These are phyloP conservation scores for Oriolus oriolus DNA, from an alignment of 2,113 vertebrate species.

Conservation along the genomic window DNA sequence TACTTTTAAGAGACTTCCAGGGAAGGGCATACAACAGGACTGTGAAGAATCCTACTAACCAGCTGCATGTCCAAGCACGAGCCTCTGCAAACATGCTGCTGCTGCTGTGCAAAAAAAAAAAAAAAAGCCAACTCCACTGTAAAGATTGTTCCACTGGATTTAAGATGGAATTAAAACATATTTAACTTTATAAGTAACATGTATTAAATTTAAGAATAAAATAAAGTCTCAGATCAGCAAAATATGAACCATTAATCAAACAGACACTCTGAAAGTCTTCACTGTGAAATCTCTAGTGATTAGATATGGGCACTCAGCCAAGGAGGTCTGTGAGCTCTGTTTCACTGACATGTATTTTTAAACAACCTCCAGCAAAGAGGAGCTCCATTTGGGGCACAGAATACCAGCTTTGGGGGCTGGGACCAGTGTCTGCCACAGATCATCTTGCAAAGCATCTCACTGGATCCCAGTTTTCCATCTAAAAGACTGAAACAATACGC, in stretches of 20 bases:
- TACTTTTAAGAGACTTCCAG: background rate
- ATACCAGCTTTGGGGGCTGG: background rate
- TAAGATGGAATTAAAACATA: conserved; percentile 3
- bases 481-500: background rate
- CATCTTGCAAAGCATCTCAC: background rate
- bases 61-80: background rate
- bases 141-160: background rate
- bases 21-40: background rate
- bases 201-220: conserved; percentile 24
- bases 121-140: background rate
- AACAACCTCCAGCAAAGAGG: background rate
- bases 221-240: background rate
- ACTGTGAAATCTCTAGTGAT: background rate
- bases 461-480: background rate
- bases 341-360: conserved; percentile 46
- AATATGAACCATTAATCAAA: conserved; percentile 25
- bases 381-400: background rate
- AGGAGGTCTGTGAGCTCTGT: background rate
- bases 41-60: background rate
- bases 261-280: background rate
- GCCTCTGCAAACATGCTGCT: background rate
- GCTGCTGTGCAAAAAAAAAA: background rate
- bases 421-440: background rate
- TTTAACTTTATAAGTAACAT: background rate
- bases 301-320: conserved; percentile 12